These are phyloP conservation scores for Hystrix cristata DNA, from an alignment of 2,113 vertebrate genomes.

Conservation along the genomic window DNA sequence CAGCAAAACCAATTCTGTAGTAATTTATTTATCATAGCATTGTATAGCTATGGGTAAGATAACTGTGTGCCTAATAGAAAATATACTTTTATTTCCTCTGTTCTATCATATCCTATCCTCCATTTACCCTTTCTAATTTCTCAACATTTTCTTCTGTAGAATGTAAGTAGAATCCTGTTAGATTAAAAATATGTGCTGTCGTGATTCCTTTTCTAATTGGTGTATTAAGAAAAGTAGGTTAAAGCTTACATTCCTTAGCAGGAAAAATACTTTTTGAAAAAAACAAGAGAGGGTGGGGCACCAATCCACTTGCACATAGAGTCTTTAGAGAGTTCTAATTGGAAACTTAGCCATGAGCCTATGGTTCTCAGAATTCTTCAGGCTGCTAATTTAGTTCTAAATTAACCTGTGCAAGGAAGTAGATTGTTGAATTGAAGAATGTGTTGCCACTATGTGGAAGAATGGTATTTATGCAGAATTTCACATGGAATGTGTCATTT, in stretches of 20 bases:
- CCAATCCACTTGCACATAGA: not conserved
- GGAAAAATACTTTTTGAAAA: not conserved
- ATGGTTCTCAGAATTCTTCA: constrained; percentile 10
- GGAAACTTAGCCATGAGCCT: not conserved
- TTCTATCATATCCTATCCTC: not conserved
- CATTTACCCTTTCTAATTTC: not conserved
- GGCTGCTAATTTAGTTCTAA: constrained; percentile 4
- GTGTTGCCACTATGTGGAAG: not conserved
- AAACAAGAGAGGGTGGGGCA: not conserved
- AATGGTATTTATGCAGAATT: not conserved
- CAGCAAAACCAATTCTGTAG: constrained; percentile 14
- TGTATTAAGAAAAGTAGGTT: constrained; percentile 22
- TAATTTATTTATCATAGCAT: not conserved
- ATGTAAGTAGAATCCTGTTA: not conserved
- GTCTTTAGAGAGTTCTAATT: not conserved
- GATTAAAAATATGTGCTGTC: not conserved
- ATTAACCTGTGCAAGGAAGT: not conserved
- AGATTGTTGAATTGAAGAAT: not conserved
- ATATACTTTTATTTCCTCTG: not conserved
- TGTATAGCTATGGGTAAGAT: not conserved
- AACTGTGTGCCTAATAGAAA: not conserved
- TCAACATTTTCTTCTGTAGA: constrained; percentile 10
- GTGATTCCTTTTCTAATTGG: constrained; percentile 15
- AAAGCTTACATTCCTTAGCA: constrained; percentile 30
- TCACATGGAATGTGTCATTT: not conserved